A percentile compares a stretch with the other conserved stretches of the same genome.
phyloP scores from a whole-genome alignment of 92 coral and sea anemone species.

The Pocillopora meandrina region DNA sequence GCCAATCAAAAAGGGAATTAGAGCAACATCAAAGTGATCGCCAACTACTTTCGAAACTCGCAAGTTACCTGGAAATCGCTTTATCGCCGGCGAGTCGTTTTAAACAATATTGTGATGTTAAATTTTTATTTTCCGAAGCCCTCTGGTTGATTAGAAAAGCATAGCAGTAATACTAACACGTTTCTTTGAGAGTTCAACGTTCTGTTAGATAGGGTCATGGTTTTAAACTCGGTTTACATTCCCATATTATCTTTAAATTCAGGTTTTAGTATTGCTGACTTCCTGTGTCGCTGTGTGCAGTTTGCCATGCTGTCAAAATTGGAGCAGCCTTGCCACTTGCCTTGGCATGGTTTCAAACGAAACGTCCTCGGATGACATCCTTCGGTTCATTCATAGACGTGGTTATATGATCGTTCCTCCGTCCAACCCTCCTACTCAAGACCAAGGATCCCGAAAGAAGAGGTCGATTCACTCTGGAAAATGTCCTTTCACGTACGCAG shows the following conservation, averaged over 20 bases:
- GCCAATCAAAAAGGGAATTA: too few species aligned
- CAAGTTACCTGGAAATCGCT: too few species aligned
- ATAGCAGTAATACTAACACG: too few species aligned
- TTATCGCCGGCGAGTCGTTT: too few species aligned
- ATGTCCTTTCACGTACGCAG: not conserved
- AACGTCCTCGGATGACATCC: constrained; percentile 13
- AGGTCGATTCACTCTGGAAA: constrained; percentile 1
- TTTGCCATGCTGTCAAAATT: constrained; percentile 10
- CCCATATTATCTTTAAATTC: not conserved
- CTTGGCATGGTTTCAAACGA: not conserved
- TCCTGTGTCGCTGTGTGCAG: not conserved
- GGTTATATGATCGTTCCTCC: constrained; percentile 25
- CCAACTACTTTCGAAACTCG: too few species aligned
- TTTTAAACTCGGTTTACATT: too few species aligned
- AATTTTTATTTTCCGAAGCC: too few species aligned
- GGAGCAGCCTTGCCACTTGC: constrained; percentile 18
- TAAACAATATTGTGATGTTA: too few species aligned
- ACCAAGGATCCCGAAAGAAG: not conserved
- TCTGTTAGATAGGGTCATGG: too few species aligned
- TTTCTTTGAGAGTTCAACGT: too few species aligned
- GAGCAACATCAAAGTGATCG: too few species aligned
- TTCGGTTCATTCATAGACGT: not conserved
- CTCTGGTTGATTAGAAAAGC: too few species aligned
- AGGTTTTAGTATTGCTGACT: not conserved
- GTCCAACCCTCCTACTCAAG: not conserved